Evolutionary conservation across 2,797 vertebrate genomes (phyloP).

Genomic region (Poliocrania exsul): DNA sequence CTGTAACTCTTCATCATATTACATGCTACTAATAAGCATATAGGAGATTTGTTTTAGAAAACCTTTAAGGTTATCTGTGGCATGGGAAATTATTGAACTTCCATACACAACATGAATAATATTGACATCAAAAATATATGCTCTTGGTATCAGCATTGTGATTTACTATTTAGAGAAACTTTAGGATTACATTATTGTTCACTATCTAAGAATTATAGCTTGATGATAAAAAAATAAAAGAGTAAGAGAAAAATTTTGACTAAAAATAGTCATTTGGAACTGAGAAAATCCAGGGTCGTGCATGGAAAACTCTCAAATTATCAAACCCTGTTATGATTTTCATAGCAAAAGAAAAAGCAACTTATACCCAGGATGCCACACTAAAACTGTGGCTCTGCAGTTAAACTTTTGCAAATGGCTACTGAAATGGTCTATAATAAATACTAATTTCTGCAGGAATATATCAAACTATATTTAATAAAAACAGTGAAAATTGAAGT

Average conservation of each 20-base stretch:
- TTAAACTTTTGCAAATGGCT: neutral
- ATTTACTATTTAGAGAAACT: neutral
- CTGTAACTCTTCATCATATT: neutral
- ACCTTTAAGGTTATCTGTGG: neutral
- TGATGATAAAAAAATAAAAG: neutral
- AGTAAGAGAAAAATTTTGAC: neutral
- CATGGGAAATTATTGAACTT: slow-evolving; percentile 1
- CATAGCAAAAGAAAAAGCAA: neutral
- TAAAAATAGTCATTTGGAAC: neutral
- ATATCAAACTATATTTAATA: neutral
- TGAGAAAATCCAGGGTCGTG: neutral
- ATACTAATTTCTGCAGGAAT: neutral
- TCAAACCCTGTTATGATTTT: neutral
- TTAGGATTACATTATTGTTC: neutral
- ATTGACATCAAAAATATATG: neutral
- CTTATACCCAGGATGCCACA: neutral
- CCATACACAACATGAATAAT: neutral
- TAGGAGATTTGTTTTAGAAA: neutral
- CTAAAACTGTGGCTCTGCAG: neutral
- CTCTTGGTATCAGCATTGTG: neutral
- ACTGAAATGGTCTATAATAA: neutral
- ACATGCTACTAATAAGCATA: neutral
- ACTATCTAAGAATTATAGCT: neutral
- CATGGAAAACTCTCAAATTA: neutral
- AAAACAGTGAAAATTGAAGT: neutral